phyloP scores from a whole-genome alignment of 2,113 vertebrate genomes.

The Accipiter cooperii region DNA sequence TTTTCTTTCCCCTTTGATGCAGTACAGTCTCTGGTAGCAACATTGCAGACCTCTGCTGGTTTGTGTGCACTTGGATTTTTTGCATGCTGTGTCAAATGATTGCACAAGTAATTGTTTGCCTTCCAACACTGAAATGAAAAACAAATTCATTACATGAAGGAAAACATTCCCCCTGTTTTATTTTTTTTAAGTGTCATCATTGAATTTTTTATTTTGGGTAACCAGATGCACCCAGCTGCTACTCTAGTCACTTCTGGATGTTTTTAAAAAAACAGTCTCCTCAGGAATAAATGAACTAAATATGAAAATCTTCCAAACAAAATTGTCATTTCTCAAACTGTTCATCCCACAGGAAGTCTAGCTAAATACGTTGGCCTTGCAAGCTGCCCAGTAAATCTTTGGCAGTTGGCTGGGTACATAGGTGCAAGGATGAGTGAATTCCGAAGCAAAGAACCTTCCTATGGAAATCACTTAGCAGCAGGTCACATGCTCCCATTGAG shows the following conservation, averaged over 20 bases:
- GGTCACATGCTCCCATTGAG: not conserved
- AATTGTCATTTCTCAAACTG: not conserved
- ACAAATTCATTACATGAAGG: not conserved
- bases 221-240: not conserved
- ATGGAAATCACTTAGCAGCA: not conserved
- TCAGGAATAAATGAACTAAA: not conserved
- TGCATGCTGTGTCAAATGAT: constrained; percentile 22
- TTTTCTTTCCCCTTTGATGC: not conserved
- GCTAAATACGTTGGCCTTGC: not conserved
- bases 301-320: not conserved
- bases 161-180: constrained; percentile 23
- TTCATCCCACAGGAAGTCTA: not conserved
- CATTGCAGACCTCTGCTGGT: not conserved
- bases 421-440: not conserved
- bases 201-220: not conserved
- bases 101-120: constrained; percentile 27
- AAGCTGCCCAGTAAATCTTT: not conserved
- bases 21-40: not conserved
- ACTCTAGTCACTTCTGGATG: not conserved
- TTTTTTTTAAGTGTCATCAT: not conserved
- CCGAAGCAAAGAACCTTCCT: not conserved
- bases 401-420: fast-evolving
- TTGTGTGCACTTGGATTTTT: not conserved
- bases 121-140: constrained; percentile 39
- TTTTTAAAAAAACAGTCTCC: not conserved